Conservation (phyloP, 2,888 invertebrate genomes). For the Pemphredon lugubris region DNA sequence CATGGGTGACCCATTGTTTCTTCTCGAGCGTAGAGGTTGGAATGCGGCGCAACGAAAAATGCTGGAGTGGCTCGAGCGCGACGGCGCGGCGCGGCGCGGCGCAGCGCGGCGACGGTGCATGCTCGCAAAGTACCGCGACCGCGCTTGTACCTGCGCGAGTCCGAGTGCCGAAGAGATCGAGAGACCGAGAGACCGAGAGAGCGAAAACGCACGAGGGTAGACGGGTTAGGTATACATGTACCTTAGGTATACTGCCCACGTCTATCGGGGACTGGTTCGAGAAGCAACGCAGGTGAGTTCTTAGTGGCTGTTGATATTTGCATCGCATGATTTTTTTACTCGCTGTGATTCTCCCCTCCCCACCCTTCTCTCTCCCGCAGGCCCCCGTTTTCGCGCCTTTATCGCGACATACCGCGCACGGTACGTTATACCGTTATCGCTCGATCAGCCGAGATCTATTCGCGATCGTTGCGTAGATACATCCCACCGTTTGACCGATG, state of each 20-base stretch:
- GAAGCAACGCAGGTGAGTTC: conserved; percentile 55
- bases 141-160: neutral
- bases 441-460: neutral
- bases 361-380: neutral
- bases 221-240: too few relatives aligned
- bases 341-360: neutral
- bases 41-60: too few relatives aligned
- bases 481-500: too few relatives aligned
- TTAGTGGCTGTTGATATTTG: conserved; percentile 48
- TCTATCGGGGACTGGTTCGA: conserved; percentile 52
- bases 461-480: too few relatives aligned
- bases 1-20: too few relatives aligned
- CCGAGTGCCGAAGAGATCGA: neutral
- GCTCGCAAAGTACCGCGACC: neutral
- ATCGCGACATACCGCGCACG: neutral
- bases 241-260: too few relatives aligned
- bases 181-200: too few relatives aligned
- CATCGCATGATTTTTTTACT: conserved; percentile 27
- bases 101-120: too few relatives aligned
- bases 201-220: neutral
- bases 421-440: neutral
- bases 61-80: too few relatives aligned
- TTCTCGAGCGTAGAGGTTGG: too few relatives aligned
- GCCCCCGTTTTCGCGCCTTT: neutral
- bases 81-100: too few relatives aligned